Percentiles rank a stretch among this genome's conserved stretches.
Conservation (phyloP, 37 sponge, comb jelly and placozoan species). For the Axinella damicornis region DNA sequence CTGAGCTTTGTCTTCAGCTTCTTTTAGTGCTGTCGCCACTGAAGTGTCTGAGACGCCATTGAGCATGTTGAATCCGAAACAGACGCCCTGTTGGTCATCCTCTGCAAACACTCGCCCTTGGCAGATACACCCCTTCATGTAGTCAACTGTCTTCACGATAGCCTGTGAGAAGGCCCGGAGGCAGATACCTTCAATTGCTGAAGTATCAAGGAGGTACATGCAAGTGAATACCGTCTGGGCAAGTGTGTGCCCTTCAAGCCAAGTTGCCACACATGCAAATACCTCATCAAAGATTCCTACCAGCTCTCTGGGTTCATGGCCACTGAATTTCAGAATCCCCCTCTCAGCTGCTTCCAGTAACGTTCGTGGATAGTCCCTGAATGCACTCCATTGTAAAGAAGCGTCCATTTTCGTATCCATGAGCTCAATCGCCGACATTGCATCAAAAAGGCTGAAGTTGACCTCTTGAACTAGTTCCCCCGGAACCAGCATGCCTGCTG, state of each 20-base stretch:
- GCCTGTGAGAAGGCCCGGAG: constrained; percentile 58
- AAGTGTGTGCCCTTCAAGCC: constrained; percentile 94
- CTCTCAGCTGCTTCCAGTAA: constrained; percentile 64
- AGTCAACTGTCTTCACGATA: constrained; percentile 62
- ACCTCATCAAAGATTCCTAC: constrained; percentile 94
- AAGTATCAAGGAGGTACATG: constrained; percentile 76
- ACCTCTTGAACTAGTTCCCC: constrained; percentile 85
- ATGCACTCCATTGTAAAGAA: constrained; percentile 62
- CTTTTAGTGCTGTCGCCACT: constrained; percentile 53
- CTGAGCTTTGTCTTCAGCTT: constrained; percentile 51
- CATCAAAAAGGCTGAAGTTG: constrained; percentile 91
- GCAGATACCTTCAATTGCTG: constrained; percentile 44
- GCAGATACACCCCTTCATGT: constrained; percentile 58
- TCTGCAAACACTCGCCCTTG: constrained; percentile 76
- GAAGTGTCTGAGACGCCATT: constrained; percentile 17
- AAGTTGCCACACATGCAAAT: constrained; percentile 88
- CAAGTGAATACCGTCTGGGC: constrained; percentile 98
- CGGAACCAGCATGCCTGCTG: constrained; percentile 35
- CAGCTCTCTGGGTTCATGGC: constrained; percentile 64
- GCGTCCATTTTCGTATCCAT: constrained; percentile 96
- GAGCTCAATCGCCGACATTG: constrained; percentile 97
- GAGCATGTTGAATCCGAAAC: constrained; percentile 62
- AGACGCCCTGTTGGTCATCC: constrained; percentile 83
- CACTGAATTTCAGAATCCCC: constrained; percentile 61
- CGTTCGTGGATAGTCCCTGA: constrained; percentile 51